Conservation (phyloP, 2,888 invertebrate genomes). For the Caenorhabditis sinica region DNA sequence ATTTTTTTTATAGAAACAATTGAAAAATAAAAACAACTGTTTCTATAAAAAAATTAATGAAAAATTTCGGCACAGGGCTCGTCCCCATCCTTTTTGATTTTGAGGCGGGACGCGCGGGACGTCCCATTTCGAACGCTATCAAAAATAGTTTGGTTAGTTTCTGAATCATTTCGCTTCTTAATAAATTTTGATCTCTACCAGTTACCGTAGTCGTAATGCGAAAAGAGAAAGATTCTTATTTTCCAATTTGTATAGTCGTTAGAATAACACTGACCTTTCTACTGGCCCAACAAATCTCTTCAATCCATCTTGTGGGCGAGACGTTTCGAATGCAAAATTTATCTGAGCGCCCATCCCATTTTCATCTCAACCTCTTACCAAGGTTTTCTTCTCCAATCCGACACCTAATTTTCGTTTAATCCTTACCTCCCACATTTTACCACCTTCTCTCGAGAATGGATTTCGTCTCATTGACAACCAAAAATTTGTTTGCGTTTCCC, state of each 20-base stretch:
- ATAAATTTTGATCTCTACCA: not conserved
- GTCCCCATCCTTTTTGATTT: too few species aligned
- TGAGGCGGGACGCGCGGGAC: too few species aligned
- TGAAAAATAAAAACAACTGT: too few species aligned
- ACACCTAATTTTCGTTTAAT: constrained; percentile 38
- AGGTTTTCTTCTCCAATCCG: constrained; percentile 35
- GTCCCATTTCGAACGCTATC: too few species aligned
- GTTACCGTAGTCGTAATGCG: not conserved
- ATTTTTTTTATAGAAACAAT: too few species aligned
- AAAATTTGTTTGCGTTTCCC: constrained; percentile 49
- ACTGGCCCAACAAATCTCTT: constrained; percentile 29
- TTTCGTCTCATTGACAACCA: constrained; percentile 29
- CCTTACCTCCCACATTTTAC: constrained; percentile 18
- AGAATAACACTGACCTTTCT: constrained; percentile 27
- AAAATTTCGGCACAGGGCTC: too few species aligned
- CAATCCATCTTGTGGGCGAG: constrained; percentile 51
- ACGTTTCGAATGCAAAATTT: constrained; percentile 44
- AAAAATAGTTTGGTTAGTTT: not conserved
- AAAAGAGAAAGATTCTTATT: not conserved
- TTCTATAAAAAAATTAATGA: too few species aligned
- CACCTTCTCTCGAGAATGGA: not conserved
- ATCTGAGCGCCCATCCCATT: constrained; percentile 56
- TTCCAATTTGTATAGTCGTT: constrained; percentile 9
- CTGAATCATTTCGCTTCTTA: not conserved
- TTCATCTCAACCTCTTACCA: constrained; percentile 36